Base-by-base conservation (phyloP, 2,888 invertebrate genomes). In the Ophraella communa region DNA sequence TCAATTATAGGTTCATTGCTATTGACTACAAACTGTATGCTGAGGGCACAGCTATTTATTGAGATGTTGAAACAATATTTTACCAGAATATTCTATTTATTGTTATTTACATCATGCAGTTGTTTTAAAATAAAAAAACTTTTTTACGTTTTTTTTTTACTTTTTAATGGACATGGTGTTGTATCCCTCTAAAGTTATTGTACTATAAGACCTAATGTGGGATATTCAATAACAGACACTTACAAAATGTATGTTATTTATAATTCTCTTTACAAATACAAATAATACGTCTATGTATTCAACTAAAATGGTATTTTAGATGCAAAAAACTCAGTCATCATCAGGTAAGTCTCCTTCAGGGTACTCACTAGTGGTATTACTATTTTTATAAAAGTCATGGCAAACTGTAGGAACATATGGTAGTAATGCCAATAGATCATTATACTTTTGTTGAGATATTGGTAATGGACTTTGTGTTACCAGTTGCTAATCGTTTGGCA, bases 311-410 rank as follows among this genome's bases (percentile, higher is more conserved):
- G 51, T 51, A 51, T 30, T 51, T 21, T 51, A 24, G 51, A 51
- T 51, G 51, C 51, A 51, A 51, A 51, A 51, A 53, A 33, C 27
- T 33, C 8, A n/a, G 14, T 47, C 47, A 47, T 47, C 23, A 39
- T 39, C 47, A 47, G 47, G 30, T 21, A 39, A 35, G 39, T 54
- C 54, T 39, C 39, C 54, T 54, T 54, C 54, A 20, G 18, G 54
- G 21, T 54, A 54, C 20, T 54, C 54, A 54, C 54, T 39, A 54
- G 39, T 54, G 54, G 54, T 39, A 54, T 39, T 54, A 54, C 39
- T 54, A 24, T 63, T 57, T 56, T 57, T 63, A 51, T 55, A 42
- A 55, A 55, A 55, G 17, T 55, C 55, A 55, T 55, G 55, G 42
- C 44, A 55, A 55, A 55, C 55, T 55, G 44, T 42, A 42, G 55